Base-by-base conservation (phyloP, 2,113 vertebrate species). In the Seriola rivoliana region DNA sequence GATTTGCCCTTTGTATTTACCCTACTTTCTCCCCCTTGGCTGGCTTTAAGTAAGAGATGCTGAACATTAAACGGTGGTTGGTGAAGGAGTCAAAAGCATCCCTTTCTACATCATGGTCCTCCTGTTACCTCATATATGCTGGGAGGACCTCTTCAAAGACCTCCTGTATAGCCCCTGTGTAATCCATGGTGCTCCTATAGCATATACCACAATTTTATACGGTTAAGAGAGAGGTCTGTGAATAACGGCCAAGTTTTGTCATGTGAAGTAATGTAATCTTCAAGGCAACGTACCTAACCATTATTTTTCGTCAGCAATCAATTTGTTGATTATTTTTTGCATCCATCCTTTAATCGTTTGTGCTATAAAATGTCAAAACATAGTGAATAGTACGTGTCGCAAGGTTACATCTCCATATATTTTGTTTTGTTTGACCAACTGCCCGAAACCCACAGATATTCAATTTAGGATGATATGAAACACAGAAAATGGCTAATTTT, bases 1-100 rank as follows among this genome's bases (percentile, higher is more conserved):
- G 88, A 92, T 90, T 90, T 89, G 54, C 73, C 77, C 64, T 84
- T 85, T 90, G 68, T 92, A 65, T 91, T 91, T 93, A 90, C 86
- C 82, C 90, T 87, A 87, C 88, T 91, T 93, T 91, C 79, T 79
- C 65, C 65, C 44, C 11, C 58, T 81, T 85, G 76, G 74, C 62
- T 19, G 46, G 78, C 75, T 90, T 85, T 81, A 17, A 73, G 71
- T 34, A 74, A 65, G 85, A 88, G 25, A 60, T 62, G 13, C 25
- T 54, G 55, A 66, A 36, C 16, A 8, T 55, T 19, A 13, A 76
- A 64, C 81, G 63, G 59, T 32, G 58, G n/a, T 5, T 66, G 65
- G 66, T 32, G 54, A 69, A 55, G 62, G 25, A 75, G 59, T 64
- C 75, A 40, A 40, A 65, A 57, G 44, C 38, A 54, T 25, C 2